Percentiles rank a stretch among this genome's conserved stretches.
phyloP scores from a whole-genome alignment of 2,113 vertebrate species.

The Ursus arctos region DNA sequence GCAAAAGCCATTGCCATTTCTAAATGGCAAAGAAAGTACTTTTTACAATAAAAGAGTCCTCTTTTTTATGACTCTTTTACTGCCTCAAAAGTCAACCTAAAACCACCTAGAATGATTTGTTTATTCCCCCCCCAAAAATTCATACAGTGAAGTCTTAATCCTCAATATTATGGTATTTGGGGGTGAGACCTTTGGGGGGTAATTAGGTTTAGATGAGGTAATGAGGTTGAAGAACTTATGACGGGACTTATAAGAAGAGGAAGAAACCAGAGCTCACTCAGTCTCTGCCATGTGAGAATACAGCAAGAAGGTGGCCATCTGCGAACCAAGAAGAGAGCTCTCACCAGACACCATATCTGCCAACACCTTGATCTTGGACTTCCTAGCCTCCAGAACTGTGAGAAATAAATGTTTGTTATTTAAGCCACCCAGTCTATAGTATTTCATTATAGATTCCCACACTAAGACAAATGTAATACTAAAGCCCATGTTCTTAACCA shows the following conservation, averaged over 20 bases:
- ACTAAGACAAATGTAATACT: neutral
- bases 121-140: neutral
- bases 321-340: neutral
- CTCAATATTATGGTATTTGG: neutral
- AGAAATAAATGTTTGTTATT: neutral
- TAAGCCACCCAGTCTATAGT: neutral
- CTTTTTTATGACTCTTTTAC: conserved; percentile 11
- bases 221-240: neutral
- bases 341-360: neutral
- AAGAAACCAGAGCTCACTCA: neutral
- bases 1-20: neutral
- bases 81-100: neutral
- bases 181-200: neutral
- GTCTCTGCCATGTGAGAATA: neutral
- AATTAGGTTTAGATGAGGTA: neutral
- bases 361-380: neutral
- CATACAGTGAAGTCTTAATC: neutral
- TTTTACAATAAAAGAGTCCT: neutral
- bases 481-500: neutral
- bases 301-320: neutral
- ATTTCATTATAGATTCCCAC: neutral
- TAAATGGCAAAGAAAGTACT: conserved; percentile 32
- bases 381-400: neutral
- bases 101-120: neutral
- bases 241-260: neutral